Evolutionary conservation across 2,113 vertebrate species (phyloP).

Genomic region (Hiodon alosoides): DNA sequence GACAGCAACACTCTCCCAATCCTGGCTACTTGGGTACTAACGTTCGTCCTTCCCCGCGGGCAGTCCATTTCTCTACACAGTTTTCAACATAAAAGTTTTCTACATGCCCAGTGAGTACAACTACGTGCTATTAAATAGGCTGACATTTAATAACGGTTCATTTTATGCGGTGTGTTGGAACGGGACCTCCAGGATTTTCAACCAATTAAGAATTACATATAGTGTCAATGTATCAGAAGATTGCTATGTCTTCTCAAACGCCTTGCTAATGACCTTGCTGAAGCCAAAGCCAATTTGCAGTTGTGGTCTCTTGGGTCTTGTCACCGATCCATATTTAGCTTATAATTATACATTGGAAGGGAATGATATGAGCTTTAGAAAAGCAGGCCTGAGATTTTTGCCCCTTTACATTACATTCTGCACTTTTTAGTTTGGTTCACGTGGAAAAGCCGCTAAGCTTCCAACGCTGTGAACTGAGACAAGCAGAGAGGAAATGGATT

Average conservation of each 20-base stretch:
- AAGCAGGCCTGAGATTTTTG: conserved; percentile 4
- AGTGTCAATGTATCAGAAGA: neutral
- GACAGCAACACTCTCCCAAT: too few relatives aligned
- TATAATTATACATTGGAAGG: conserved; percentile 29
- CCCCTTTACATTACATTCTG: neutral
- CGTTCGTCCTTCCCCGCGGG: too few relatives aligned
- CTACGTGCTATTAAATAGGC: too few relatives aligned
- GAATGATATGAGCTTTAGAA: conserved; percentile 30
- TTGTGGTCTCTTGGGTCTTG: conserved; percentile 22
- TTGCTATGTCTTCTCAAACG: conserved; percentile 25
- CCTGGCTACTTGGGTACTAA: too few relatives aligned
- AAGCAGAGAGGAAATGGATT: neutral
- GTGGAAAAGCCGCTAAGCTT: neutral
- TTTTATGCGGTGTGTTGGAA: too few relatives aligned
- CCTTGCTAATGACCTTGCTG: conserved; percentile 31
- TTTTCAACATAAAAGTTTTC: too few relatives aligned
- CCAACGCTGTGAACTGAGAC: neutral
- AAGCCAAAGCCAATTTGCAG: conserved; percentile 26
- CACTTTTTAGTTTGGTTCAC: neutral
- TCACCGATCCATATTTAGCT: conserved; percentile 35
- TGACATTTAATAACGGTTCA: too few relatives aligned
- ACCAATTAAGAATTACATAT: conserved; percentile 19
- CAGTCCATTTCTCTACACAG: too few relatives aligned
- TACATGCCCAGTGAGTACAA: too few relatives aligned
- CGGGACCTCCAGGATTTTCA: neutral